Base-by-base conservation (phyloP, 2,113 vertebrate genomes). In the Crotalus helleri region DNA sequence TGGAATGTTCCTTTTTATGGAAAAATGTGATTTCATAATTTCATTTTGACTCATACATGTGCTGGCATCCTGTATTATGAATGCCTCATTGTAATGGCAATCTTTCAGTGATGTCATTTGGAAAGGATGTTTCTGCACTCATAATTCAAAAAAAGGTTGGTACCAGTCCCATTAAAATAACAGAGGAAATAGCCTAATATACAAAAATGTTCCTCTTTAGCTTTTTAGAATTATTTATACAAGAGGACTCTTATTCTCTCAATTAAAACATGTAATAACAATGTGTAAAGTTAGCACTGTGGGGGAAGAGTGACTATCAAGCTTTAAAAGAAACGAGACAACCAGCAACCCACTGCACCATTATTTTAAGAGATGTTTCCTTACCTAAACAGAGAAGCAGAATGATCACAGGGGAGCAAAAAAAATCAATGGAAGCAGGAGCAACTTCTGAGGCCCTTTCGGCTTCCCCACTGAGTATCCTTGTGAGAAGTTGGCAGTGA, bases 91-190 rank as follows among this genome's bases (percentile, higher is more conserved):
- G 92, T 93, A 86, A 91, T 97, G 97, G 97, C 97, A 95, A 89
- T 59, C 49, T 93, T 97, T 96, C 97, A 97, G 69, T 92, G 92
- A 94, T 95, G 96, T 97, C 97, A 96, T 97, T 96, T 97, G 95
- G 95, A 96, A 96, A 96, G 93, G 94, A 95, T 94, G 93, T 95
- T 95, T 94, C 95, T 95, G 94, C 96, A 96, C 97, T 96, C 95
- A 95, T 97, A 96, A 96, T 97, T 97, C 94, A 97, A 96, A 96
- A 97, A 55, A 96, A 93, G 90, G 81, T 91, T 97, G 97, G 97
- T 96, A 95, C 93, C 87, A 90, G 58, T 95, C 97, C 97, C 91
- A 91, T 95, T 95, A 96, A 96, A 92, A 59, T 93, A 96, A 94
- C 93, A 94, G 86, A 94, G 95, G 94, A 96, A 97, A 96, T 89